A percentile compares a stretch with the other conserved stretches of the same genome.
Evolutionary conservation across 2,113 vertebrate species (phyloP).

Genomic region (Gallinago jamesoni): DNA sequence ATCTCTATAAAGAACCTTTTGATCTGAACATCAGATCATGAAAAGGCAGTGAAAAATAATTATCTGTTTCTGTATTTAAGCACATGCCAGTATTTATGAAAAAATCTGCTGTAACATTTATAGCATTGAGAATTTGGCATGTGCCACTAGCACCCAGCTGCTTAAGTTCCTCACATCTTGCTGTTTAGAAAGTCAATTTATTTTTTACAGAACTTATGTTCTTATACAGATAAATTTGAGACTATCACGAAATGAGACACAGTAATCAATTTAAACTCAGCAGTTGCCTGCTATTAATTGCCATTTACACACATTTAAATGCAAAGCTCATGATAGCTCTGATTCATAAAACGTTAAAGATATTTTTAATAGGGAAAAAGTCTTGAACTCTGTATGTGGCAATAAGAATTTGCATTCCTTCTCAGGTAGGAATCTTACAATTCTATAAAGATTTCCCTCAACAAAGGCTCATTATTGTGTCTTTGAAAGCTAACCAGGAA

Average conservation of each 20-base stretch:
- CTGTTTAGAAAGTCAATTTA: conserved; percentile 70
- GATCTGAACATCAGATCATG: conserved; percentile 17
- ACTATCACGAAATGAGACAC: conserved; percentile 59
- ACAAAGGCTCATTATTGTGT: neutral
- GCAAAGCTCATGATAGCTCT: conserved; percentile 55
- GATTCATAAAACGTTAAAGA: conserved; percentile 67
- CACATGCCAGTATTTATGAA: conserved; percentile 12
- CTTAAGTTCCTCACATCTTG: conserved; percentile 59
- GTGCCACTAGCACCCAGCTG: conserved; percentile 61
- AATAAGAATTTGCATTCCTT: conserved; percentile 32
- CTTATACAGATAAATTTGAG: conserved; percentile 66
- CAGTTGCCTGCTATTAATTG: conserved; percentile 73
- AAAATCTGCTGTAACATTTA: conserved; percentile 38
- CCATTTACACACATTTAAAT: conserved; percentile 72
- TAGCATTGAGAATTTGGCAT: conserved; percentile 39
- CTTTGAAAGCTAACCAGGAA: neutral
- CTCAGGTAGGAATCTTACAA: conserved; percentile 7
- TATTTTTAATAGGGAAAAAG: conserved; percentile 50
- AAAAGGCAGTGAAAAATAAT: conserved; percentile 43
- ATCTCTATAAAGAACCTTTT: neutral
- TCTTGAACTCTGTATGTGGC: conserved; percentile 44
- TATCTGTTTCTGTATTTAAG: conserved; percentile 34
- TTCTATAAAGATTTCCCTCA: neutral
- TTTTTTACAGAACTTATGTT: conserved; percentile 63
- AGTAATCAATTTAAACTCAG: conserved; percentile 75